Evolutionary conservation across 1,140 invertebrate genomes (phyloP).

Genomic region (Sinella curviseta): DNA sequence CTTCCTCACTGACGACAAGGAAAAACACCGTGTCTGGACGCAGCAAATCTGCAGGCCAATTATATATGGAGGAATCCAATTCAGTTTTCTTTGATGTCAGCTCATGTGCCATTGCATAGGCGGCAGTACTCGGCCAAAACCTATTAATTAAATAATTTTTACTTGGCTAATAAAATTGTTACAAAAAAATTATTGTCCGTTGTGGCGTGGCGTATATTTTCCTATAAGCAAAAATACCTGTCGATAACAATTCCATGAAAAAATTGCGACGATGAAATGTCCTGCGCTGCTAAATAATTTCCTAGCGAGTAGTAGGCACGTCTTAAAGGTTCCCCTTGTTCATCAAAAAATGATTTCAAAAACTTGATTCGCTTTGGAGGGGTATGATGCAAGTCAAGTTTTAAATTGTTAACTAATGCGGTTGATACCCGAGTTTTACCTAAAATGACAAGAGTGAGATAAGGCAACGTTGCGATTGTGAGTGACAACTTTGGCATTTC

Average conservation of each 20-base stretch:
- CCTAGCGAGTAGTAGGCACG: conserved; percentile 46
- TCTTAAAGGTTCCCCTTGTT: conserved; percentile 35
- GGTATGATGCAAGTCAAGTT: conserved; percentile 34
- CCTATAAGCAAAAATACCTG: conserved; percentile 32
- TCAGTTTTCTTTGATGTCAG: conserved; percentile 21
- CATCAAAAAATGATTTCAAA: conserved; percentile 45
- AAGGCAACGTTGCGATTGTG: neutral
- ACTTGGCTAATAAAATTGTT: neutral
- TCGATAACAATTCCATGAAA: conserved; percentile 45
- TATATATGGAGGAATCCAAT: conserved; percentile 49
- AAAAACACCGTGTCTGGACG: conserved; percentile 53
- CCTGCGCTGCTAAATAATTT: conserved; percentile 46
- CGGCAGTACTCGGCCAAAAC: conserved; percentile 56
- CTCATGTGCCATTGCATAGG: conserved; percentile 54
- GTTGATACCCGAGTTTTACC: conserved; percentile 47
- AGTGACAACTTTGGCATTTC: neutral
- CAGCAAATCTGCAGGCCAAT: conserved; percentile 55
- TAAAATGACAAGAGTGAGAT: conserved; percentile 7
- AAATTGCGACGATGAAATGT: conserved; percentile 36
- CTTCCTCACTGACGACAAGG: conserved; percentile 51
- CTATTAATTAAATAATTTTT: conserved; percentile 36
- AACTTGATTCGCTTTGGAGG: conserved; percentile 44
- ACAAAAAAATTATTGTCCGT: neutral
- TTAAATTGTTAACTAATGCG: conserved; percentile 31
- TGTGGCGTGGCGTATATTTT: neutral